phyloP scores from a whole-genome alignment of 35 echinoderm and acorn worm species.

The Antedon bifida region DNA sequence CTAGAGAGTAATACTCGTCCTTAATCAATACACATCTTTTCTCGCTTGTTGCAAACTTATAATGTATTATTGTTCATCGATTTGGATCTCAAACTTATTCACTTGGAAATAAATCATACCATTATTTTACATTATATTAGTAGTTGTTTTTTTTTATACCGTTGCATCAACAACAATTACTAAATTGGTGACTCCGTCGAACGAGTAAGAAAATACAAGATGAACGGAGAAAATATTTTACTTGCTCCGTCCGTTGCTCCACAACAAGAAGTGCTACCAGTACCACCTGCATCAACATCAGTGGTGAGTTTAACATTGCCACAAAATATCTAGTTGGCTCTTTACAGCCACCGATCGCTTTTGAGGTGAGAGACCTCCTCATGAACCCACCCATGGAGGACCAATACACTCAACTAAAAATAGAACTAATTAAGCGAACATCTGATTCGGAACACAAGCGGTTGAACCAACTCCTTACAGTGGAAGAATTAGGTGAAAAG shows the following conservation, averaged over 20 bases:
- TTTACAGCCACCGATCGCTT: conserved; percentile 30
- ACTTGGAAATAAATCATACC: too few species aligned
- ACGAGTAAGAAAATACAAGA: not conserved
- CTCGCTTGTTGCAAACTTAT: too few species aligned
- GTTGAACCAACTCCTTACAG: conserved; percentile 19
- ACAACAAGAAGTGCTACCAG: not conserved
- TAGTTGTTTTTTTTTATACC: not conserved
- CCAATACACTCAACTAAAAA: conserved; percentile 15
- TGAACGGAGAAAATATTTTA: not conserved
- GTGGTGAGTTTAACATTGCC: conserved; percentile 27
- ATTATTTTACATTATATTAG: not conserved
- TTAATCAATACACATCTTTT: too few species aligned
- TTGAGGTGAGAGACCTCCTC: conserved; percentile 37
- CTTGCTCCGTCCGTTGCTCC: not conserved
- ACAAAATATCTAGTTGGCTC: conserved; percentile 34
- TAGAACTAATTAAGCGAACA: conserved; percentile 20
- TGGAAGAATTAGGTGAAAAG: conserved; percentile 29
- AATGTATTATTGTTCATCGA: too few species aligned
- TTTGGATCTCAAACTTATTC: too few species aligned
- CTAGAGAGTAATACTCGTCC: too few species aligned
- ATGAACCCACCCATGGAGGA: not conserved
- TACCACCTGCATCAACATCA: not conserved
- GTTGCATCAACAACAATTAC: not conserved
- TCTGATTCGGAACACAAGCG: conserved; percentile 25
- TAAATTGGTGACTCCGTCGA: not conserved